These are phyloP conservation scores for Agrotis ipsilon DNA, from an alignment of 2,888 invertebrate genomes.

Conservation along the genomic window DNA sequence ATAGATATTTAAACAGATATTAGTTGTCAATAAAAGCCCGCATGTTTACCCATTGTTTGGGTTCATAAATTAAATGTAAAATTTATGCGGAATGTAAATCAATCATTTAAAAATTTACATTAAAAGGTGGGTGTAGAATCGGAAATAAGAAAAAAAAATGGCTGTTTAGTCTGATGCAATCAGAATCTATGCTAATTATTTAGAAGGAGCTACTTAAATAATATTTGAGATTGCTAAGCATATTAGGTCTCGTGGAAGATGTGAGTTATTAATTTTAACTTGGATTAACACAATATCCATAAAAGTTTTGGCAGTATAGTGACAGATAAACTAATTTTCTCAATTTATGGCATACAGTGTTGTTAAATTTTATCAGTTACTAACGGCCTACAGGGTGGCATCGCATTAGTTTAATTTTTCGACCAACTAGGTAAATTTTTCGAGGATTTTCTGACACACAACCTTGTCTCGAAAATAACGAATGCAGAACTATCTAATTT, in stretches of 20 bases:
- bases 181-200: background rate
- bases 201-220: background rate
- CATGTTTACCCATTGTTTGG: slow-evolving; percentile 73
- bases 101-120: slow-evolving; percentile 51
- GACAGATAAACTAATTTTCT: background rate
- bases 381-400: no score
- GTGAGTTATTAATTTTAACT: no score
- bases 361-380: background rate
- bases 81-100: slow-evolving; percentile 64
- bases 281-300: no score
- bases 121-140: background rate
- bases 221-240: background rate
- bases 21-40: slow-evolving; percentile 85
- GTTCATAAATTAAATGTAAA: slow-evolving; percentile 62
- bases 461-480: no score
- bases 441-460: no score
- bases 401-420: no score
- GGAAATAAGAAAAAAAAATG: background rate
- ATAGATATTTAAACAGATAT: slow-evolving; percentile 82
- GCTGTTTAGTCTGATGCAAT: background rate
- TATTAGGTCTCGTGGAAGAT: no score
- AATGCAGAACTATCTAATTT: no score
- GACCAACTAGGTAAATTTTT: no score
- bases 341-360: background rate
- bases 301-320: no score